Evolutionary conservation across 1,140 invertebrate species (phyloP).

Genomic region (Coenobita brevimanus): DNA sequence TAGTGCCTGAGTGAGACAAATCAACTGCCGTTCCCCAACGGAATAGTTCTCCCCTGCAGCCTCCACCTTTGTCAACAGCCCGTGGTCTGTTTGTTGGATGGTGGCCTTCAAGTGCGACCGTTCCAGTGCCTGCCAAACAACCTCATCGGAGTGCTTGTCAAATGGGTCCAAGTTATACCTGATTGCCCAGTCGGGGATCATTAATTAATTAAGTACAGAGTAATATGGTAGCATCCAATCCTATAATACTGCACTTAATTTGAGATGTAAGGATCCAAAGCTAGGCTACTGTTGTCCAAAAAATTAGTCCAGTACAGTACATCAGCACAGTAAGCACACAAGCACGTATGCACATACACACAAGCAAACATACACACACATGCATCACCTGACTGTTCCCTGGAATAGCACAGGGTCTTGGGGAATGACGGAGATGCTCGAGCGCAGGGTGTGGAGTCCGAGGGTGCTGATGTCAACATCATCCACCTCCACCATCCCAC

Average conservation of each 20-base stretch:
- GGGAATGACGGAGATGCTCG: constrained; percentile 74
- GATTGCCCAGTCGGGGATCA: background rate
- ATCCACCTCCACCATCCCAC: constrained; percentile 72
- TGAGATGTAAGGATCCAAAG: too few species aligned
- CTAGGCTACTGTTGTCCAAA: background rate
- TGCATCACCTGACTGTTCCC: constrained; percentile 76
- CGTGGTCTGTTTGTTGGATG: constrained; percentile 45
- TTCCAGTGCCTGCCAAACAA: constrained; percentile 76
- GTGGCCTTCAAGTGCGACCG: constrained; percentile 75
- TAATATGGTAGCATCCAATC: background rate
- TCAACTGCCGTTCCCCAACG: constrained; percentile 79
- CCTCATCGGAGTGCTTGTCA: constrained; percentile 75
- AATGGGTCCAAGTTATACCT: constrained; percentile 79
- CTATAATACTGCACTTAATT: background rate
- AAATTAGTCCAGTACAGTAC: background rate
- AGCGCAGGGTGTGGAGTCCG: constrained; percentile 74
- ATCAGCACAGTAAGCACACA: background rate
- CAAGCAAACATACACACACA: too few species aligned
- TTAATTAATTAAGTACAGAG: constrained; percentile 10
- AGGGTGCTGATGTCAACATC: constrained; percentile 72
- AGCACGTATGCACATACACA: background rate
- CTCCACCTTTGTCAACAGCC: constrained; percentile 72
- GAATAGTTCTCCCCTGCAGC: constrained; percentile 77
- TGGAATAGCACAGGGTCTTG: constrained; percentile 76
- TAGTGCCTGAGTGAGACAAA: constrained; percentile 88